Percentiles rank a stretch among this genome's conserved stretches.
These are phyloP conservation scores for Ophonus ardosiacus DNA, from an alignment of 2,888 invertebrate genomes.

Conservation along the genomic window DNA sequence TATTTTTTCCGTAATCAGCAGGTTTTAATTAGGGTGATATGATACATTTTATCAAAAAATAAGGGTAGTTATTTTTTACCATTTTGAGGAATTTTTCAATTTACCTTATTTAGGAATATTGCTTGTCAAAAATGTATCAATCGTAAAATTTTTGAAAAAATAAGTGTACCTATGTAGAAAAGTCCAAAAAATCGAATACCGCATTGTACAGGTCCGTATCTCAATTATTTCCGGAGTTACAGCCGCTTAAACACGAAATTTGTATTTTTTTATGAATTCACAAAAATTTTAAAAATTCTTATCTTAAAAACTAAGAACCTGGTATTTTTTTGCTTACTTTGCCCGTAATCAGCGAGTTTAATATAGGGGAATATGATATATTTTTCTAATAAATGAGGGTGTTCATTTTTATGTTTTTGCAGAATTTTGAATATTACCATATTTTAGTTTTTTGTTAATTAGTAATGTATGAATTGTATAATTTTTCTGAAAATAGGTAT, in stretches of 20 bases:
- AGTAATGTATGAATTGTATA: background rate
- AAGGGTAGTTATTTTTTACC: background rate
- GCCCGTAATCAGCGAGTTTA: too few species aligned
- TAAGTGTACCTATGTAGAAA: background rate
- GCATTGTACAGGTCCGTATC: too few species aligned
- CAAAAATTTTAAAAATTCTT: too few species aligned
- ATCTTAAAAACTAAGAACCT: too few species aligned
- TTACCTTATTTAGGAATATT: background rate
- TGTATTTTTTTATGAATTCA: background rate
- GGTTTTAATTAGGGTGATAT: background rate
- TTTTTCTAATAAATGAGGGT: too few species aligned
- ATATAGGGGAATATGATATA: too few species aligned
- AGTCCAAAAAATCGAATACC: background rate
- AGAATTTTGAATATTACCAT: too few species aligned
- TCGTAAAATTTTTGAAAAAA: background rate
- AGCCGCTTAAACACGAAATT: background rate
- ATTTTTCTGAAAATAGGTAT: background rate
- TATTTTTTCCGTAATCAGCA: background rate
- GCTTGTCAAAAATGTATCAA: background rate
- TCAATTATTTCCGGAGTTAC: background rate
- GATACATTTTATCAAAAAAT: background rate
- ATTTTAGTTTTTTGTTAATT: too few species aligned
- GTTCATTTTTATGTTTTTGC: too few species aligned
- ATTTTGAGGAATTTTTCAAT: background rate
- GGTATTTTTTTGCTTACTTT: too few species aligned